These are phyloP conservation scores for Mythimna albipuncta DNA, from an alignment of 2,888 invertebrate species.

Conservation along the genomic window DNA sequence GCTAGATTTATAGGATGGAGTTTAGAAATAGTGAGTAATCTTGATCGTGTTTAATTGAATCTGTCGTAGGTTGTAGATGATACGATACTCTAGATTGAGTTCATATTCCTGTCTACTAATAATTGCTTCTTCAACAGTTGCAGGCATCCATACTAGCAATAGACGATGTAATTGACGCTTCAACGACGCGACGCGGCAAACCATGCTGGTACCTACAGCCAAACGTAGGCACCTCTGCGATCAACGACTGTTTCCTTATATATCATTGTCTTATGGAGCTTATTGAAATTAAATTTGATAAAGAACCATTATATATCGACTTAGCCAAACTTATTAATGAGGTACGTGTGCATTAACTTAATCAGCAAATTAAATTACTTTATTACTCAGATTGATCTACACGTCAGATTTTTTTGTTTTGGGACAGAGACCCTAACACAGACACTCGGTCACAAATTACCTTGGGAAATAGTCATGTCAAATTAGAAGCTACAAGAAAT, in stretches of 20 bases:
- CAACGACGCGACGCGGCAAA: constrained; percentile 44
- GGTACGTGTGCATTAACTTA: constrained; percentile 8
- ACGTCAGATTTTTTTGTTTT: no score
- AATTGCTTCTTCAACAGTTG: constrained; percentile 16
- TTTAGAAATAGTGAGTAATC: constrained; percentile 33
- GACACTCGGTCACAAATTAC: no score
- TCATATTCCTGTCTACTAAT: not conserved
- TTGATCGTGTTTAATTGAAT: constrained; percentile 16
- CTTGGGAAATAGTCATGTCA: no score
- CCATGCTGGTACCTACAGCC: constrained; percentile 42
- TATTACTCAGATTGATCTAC: no score
- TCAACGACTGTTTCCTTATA: constrained; percentile 46
- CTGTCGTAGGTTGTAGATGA: not conserved
- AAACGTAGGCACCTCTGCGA: constrained; percentile 32
- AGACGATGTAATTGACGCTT: constrained; percentile 44
- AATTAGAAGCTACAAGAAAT: no score
- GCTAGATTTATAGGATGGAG: constrained; percentile 45
- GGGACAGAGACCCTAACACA: no score
- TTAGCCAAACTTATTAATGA: constrained; percentile 31
- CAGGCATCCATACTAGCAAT: constrained; percentile 31
- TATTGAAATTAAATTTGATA: constrained; percentile 28
- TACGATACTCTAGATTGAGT: no score
- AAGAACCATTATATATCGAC: constrained; percentile 32
- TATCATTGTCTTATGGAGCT: constrained; percentile 37
- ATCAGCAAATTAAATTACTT: no score